Evolutionary conservation across 2,797 vertebrate species (phyloP), one percentile per base, ranked within the genome.

Genomic region (Periophthalmus magnuspinnatus): DNA sequence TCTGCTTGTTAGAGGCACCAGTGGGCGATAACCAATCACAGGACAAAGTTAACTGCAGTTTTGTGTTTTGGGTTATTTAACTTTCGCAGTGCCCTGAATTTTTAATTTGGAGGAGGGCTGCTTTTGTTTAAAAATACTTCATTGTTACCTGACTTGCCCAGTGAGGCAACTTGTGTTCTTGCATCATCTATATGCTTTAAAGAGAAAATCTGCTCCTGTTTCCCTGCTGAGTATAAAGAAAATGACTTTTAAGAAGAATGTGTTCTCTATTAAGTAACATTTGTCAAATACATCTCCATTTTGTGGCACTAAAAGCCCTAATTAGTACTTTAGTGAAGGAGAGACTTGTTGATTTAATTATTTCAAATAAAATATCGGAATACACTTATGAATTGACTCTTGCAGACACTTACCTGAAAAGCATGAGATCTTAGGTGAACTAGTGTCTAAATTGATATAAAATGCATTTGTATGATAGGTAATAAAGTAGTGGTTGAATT

Each of bases 61-160:
- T 83, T 67, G 79, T 68, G 69, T 73, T 82, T 69, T 55, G 69
- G 47, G 48, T 58, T 47, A 67, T 75, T 59, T 76, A 34, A 66
- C 55, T 41, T 56, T 50, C 13, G 32, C 66, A 21, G n/a, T 67
- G 10, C 22, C 63, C 34, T 56, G 10, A 38, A 9, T 28, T 68
- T 36, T 56, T 56, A 60, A 70, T 17, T 2, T 56, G 47, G 38
- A 58, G 36, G 32, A 66, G 28, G 68, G 19, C 56, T 65, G 45
- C n/a, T 34, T 64, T 24, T 28, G 61, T 63, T 63, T 47, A 14
- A 22, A 63, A 47, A 17, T 16, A 61, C 38, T 21, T 61, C 21
- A 45, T 63, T 47, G 38, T 47, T 63, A 11, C 60, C 11, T 28
- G 41, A 64, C 13, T 62, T n/a, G 21, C 60, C n/a, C 58, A 22